A percentile compares a stretch with the other conserved stretches of the same genome.
These are phyloP conservation scores for Carpatolechia fugitivella DNA, from an alignment of 2,888 invertebrate species.

Conservation along the genomic window DNA sequence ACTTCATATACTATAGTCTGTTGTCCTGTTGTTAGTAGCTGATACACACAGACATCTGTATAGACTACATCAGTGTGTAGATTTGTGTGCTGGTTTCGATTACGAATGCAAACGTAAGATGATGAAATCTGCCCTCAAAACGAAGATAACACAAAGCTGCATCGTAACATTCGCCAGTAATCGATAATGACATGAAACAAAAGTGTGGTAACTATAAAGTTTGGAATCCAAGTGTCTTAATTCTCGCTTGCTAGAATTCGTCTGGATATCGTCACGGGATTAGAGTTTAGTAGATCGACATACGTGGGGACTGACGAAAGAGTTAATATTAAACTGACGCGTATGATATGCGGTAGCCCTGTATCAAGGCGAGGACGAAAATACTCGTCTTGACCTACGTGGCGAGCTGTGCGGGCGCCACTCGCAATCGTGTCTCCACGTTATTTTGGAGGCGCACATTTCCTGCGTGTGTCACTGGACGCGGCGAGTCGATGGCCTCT, in stretches of 20 bases:
- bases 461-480: constrained; percentile 36
- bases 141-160: constrained; percentile 7
- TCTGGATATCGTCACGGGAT: constrained; percentile 30
- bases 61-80: neutral
- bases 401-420: constrained; percentile 42
- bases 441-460: constrained; percentile 55
- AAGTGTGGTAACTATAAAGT: neutral
- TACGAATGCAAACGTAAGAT: neutral
- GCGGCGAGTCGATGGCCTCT: constrained; percentile 47
- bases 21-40: no score
- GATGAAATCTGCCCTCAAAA: constrained; percentile 12
- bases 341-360: constrained; percentile 72
- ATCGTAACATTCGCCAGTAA: neutral
- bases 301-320: constrained; percentile 59
- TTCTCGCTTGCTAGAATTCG: constrained; percentile 7
- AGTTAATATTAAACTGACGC: constrained; percentile 68
- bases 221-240: constrained; percentile 8
- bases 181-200: constrained; percentile 11
- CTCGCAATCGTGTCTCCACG: constrained; percentile 37
- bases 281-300: constrained; percentile 31
- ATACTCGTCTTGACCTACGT: constrained; percentile 74
- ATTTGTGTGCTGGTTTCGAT: neutral
- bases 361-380: constrained; percentile 75
- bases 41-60: no score
- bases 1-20: no score